These are phyloP conservation scores for Sorex fumeus DNA, from an alignment of 2,113 vertebrate species.

Conservation along the genomic window DNA sequence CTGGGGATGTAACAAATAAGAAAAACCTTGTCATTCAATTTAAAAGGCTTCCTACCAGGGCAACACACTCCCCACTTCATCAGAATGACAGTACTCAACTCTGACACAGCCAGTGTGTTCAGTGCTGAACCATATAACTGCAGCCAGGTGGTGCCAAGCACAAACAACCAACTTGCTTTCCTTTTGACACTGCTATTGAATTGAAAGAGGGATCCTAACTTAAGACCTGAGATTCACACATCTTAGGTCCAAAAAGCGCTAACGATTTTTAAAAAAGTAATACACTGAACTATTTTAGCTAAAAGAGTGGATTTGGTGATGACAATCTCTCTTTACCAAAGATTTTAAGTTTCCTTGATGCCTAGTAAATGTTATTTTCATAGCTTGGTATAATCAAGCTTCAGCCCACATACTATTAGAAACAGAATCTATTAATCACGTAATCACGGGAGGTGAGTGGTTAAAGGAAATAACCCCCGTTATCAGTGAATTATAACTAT, in stretches of 20 bases:
- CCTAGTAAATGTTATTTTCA: constrained; percentile 6
- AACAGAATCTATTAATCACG: not conserved
- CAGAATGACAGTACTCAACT: constrained; percentile 84
- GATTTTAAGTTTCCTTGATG: constrained; percentile 59
- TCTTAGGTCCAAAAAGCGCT: constrained; percentile 45
- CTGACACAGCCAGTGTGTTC: constrained; percentile 75
- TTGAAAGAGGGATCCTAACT: constrained; percentile 62
- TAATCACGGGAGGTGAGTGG: not conserved
- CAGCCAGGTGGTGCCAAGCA: constrained; percentile 73
- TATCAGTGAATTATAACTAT: not conserved
- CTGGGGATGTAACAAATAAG: constrained; percentile 87
- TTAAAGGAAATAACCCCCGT: not conserved
- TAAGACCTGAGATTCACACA: constrained; percentile 48
- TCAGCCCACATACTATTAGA: not conserved
- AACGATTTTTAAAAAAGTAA: constrained; percentile 59
- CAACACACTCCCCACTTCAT: constrained; percentile 83
- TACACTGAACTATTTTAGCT: constrained; percentile 44
- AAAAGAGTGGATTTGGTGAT: constrained; percentile 50
- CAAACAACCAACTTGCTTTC: constrained; percentile 73
- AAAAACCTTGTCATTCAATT: constrained; percentile 87
- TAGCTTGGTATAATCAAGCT: constrained; percentile 51
- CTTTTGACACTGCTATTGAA: constrained; percentile 62
- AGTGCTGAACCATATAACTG: constrained; percentile 76
- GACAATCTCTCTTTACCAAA: constrained; percentile 41
- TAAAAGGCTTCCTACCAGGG: constrained; percentile 85